Base-by-base conservation (phyloP, 2,797 vertebrate species). In the Sciaenops ocellatus region DNA sequence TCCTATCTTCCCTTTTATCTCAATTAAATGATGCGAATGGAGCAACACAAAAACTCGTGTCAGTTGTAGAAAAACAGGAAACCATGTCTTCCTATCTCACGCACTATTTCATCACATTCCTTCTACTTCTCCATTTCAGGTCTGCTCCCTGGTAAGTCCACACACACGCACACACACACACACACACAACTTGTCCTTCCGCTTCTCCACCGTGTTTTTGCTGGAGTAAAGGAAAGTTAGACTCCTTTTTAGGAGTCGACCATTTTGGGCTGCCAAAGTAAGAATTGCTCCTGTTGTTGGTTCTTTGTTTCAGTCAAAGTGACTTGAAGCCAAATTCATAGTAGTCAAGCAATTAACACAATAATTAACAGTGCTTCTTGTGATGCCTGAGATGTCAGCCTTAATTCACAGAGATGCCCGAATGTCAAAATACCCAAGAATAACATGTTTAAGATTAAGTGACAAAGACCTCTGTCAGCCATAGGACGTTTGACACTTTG, bases 31-130 rank as follows among this genome's bases (percentile, higher is more conserved):
- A 22, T 3, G 17, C 22, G 7, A 2, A 2, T 54, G 48, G 11
- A 54, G 26, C 1, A 44, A 24, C 18, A 67, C 17, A 1, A 56
- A 56, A 9, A 3, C 22, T 68, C 34, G 68, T 57, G 46, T 55
- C 5, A 3, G 3, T 41, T 68, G 26, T 18, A 0, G 8, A 44
- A n/a, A 68, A 59, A 73, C 47, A 83, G 73, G 54, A 87, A 78
- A 62, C 24, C 12, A 1, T 6, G 5, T 46, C 3, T 57, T 22
- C 20, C 9, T 16, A 17, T 62, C n/a, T 47, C 55, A 24, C n/a
- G 12, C 13, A 41, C n/a, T 48, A 62, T 83, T 86, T 80, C 20
- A 55, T 26, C 41, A 82, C 82, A 83, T 67, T 82, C 70, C 64
- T 66, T 52, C 18, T 42, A 26, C 34, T 70, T 77, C 64, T 84